Evolutionary conservation across 2,888 invertebrate species (phyloP), one percentile per base, ranked within the genome.

Genomic region (Nomada goodeniana): DNA sequence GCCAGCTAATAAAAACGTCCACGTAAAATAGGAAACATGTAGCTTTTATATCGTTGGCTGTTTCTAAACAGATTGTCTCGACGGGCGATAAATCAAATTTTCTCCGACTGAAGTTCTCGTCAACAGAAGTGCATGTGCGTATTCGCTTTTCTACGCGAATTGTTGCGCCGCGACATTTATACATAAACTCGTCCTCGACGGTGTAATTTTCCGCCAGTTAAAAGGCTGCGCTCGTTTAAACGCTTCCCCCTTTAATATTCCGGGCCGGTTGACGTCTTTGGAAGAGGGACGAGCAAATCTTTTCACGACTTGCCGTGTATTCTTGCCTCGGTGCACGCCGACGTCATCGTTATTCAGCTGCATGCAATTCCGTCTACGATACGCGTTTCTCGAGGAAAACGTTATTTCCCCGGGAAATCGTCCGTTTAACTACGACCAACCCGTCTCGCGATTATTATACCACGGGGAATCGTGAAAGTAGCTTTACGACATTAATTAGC

Each of bases 291-390:
- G 61, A 64, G 82, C 61, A 61, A 82, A 82, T 73, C 82, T 83
- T 82, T 83, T 83, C 82, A 82, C 72, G 60, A 64, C 44, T 61
- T 2, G 18, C 53, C 67, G 57, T 55, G 60, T 70, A 73, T 73
- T 65, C 70, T 68, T 69, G 29, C 65, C 76, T 47, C 64, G 53
- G 20, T 50, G 69, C 53, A 59, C 81, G 50, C 23, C 65, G 55
- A 61, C 67, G 68, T 72, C 72, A 69, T 80, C 80, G 76, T 76
- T 80, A 80, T 80, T 72, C 80, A 80, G 47, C 59, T 63, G 80
- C 63, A 47, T 50, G 82, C 65, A 59, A 82, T 82, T 67, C 70
- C 60, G 44, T 18, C 61, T 75, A 18, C 71, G 61, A 65, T 70
- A 42, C 63, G 26, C 44, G 50, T 69, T 60, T 36, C 20, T 42